phyloP scores from a whole-genome alignment of 2,888 invertebrate genomes.

The Halocaridina rubra region DNA sequence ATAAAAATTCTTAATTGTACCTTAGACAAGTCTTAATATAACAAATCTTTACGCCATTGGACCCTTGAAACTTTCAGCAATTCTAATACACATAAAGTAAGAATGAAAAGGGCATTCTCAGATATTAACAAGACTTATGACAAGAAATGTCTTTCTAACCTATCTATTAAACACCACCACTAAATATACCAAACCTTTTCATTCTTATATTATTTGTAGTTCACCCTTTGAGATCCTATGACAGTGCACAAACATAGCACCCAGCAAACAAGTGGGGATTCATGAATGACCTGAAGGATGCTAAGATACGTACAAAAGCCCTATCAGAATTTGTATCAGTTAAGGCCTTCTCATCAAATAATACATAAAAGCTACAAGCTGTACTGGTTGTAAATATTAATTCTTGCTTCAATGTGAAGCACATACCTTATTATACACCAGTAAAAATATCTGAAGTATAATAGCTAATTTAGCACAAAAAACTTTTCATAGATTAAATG shows the following conservation, averaged over 20 bases:
- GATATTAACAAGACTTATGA: no score
- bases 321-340: no score
- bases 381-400: no score
- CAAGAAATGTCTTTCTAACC: no score
- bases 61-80: conserved; percentile 58
- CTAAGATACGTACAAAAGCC: not conserved
- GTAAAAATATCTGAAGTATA: not conserved
- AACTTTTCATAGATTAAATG: no score
- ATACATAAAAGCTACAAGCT: no score
- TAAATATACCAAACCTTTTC: conserved; percentile 3
- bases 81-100: conserved; percentile 39
- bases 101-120: not conserved
- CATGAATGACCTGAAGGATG: not conserved
- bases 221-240: conserved; percentile 45
- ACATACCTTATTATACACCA: not conserved
- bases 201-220: conserved; percentile 9
- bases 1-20: conserved; percentile 54
- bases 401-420: not conserved
- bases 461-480: no score
- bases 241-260: conserved; percentile 43
- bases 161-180: no score
- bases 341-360: no score
- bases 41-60: conserved; percentile 54
- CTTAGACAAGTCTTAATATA: conserved; percentile 50
- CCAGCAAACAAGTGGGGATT: conserved; percentile 12